phyloP scores from a whole-genome alignment of 2,888 invertebrate genomes.

The Clanis bilineata region DNA sequence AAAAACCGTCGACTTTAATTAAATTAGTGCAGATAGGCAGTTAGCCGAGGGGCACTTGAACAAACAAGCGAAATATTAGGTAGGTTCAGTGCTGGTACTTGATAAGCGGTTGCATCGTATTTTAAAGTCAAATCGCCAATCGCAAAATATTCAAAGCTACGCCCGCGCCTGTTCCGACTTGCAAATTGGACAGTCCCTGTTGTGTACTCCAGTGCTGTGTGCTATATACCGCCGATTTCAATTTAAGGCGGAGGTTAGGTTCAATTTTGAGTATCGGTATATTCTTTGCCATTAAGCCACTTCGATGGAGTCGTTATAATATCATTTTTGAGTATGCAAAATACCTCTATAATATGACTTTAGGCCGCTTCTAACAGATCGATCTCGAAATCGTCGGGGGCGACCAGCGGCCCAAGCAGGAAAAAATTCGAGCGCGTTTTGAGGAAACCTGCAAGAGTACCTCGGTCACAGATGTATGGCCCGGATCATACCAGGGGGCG shows the following conservation, averaged over 20 bases:
- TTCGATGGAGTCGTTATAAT: too few relatives aligned
- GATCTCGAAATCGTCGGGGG: too few relatives aligned
- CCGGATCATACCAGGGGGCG: too few relatives aligned
- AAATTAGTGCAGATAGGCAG: conserved; percentile 18
- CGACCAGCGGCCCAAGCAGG: too few relatives aligned
- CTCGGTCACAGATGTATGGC: too few relatives aligned
- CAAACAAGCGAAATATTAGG: conserved; percentile 21
- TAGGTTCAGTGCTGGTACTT: conserved; percentile 5
- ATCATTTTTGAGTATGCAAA: too few relatives aligned
- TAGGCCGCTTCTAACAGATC: too few relatives aligned
- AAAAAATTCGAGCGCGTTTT: too few relatives aligned
- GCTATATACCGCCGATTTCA: conserved; percentile 6
- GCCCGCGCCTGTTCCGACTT: conserved; percentile 59
- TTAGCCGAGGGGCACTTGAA: conserved; percentile 19
- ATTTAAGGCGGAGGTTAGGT: conserved; percentile 6
- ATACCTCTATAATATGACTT: too few relatives aligned
- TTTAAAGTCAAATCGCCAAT: conserved; percentile 75
- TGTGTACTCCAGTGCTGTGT: conserved; percentile 22
- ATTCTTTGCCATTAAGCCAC: too few relatives aligned
- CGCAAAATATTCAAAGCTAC: conserved; percentile 72
- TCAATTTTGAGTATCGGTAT: neutral
- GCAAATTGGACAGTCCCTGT: conserved; percentile 55
- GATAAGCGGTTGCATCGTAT: conserved; percentile 67
- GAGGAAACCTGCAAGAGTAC: too few relatives aligned
- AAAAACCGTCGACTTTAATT: conserved; percentile 13